Conservation (phyloP, 2,888 invertebrate species). For the Anagyrus pseudococci region DNA sequence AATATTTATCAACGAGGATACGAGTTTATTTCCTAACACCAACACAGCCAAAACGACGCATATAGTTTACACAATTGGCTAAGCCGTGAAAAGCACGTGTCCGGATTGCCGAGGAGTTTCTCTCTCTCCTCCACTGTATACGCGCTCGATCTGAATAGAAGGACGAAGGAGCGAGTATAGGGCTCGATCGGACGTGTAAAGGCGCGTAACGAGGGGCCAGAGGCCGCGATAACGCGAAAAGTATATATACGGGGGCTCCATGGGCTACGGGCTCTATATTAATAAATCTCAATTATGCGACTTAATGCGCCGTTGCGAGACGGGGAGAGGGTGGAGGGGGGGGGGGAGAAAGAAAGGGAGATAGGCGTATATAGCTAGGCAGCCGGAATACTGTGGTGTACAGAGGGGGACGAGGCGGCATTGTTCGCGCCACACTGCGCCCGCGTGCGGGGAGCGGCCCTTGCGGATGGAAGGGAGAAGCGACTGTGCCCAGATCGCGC, state of each 20-base stretch:
- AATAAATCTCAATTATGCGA: constrained; percentile 62
- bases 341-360: neutral
- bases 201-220: neutral
- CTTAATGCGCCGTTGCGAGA: constrained; percentile 52
- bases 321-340: constrained; percentile 35
- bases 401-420: neutral
- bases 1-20: too few species aligned
- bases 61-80: too few species aligned
- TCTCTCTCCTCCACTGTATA: too few species aligned
- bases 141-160: neutral
- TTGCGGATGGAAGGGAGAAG: too few species aligned
- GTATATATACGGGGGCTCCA: constrained; percentile 21
- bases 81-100: too few species aligned
- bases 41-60: too few species aligned
- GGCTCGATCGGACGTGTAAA: constrained; percentile 7
- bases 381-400: too few species aligned
- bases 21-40: neutral
- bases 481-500: too few species aligned
- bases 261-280: constrained; percentile 49
- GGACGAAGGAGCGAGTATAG: neutral
- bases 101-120: too few species aligned
- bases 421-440: neutral
- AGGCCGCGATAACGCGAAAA: constrained; percentile 9
- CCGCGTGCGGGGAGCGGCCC: neutral
- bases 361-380: too few species aligned